Evolutionary conservation across 2,888 invertebrate species (phyloP), one percentile per base, ranked within the genome.

Genomic region (Neoitamus cyanurus): DNA sequence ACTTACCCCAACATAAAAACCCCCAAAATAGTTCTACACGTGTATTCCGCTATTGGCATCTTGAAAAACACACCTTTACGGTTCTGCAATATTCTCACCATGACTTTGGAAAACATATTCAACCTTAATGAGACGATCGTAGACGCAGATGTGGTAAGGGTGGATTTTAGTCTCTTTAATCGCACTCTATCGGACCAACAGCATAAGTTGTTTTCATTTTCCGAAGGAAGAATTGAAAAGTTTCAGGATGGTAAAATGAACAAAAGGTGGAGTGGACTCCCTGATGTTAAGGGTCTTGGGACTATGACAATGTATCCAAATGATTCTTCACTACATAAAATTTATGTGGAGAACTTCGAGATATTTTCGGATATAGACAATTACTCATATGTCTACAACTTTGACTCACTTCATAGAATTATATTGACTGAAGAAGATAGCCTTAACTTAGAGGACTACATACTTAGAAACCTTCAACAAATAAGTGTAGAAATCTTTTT

Each of bases 1-100:
- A 25, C 36, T 25, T 42, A 69, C 36, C n/a, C 69, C 7, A 82
- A 28, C 25, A 42, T 69, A 20, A 69, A 37, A 69, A 68, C 82
- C 9, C 82, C 82, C n/a, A 69, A 82, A 28, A n/a, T 82, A 36
- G 37, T 13, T 7, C 25, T 82, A 4, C 69, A 37, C 3, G 0
- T 82, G n/a, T 69, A 82, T n/a, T 37, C 82, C 3, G 82, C 28
- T 25, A 6, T 36, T 15, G 82, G 82, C 4, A 36, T 82, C 36
- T 25, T 82, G 7, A 20, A 82, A n/a, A 69, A 69, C 25, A 69
- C 6, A 0, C 9, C 34, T 4, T 3, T 82, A 6, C 34, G n/a
- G 13, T 69, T 82, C 25, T 82, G 69, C 37, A 82, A 82, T 13
- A 28, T 37, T 28, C 37, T 20, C 1, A 20, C n/a, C 1, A 3